Percentiles rank a stretch among this genome's conserved stretches.
Evolutionary conservation across 2,888 invertebrate species (phyloP).

Genomic region (Cordilura impudica): DNA sequence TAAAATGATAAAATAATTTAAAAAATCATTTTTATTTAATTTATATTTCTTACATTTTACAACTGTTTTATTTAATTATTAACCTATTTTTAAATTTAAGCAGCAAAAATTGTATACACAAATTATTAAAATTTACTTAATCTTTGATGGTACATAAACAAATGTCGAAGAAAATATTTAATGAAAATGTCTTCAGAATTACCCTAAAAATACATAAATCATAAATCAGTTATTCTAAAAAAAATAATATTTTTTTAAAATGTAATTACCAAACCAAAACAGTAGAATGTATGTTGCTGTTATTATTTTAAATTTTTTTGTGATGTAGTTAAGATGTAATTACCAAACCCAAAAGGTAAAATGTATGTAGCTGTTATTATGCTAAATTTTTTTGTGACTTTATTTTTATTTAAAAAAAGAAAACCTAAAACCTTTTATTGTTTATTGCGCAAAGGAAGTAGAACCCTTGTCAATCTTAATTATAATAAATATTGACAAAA

Average conservation of each 20-base stretch:
- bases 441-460: neutral
- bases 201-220: conserved; percentile 26
- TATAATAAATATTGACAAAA: conserved; percentile 47
- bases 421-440: neutral
- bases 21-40: too few species aligned
- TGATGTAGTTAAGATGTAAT: neutral
- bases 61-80: too few species aligned
- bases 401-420: neutral
- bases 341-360: neutral
- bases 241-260: neutral
- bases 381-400: neutral
- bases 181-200: conserved; percentile 1
- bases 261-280: conserved; percentile 8
- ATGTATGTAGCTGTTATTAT: neutral
- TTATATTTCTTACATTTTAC: too few species aligned
- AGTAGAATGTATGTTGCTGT: neutral
- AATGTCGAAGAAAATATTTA: neutral
- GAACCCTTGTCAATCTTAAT: conserved; percentile 60
- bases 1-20: too few species aligned
- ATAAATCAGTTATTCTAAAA: conserved; percentile 26
- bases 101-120: too few species aligned
- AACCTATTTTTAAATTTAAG: too few species aligned
- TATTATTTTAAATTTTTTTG: neutral
- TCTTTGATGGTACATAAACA: too few species aligned
- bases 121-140: too few species aligned